These are phyloP conservation scores for Parnassius apollo DNA, from an alignment of 2,888 invertebrate genomes.

Conservation along the genomic window DNA sequence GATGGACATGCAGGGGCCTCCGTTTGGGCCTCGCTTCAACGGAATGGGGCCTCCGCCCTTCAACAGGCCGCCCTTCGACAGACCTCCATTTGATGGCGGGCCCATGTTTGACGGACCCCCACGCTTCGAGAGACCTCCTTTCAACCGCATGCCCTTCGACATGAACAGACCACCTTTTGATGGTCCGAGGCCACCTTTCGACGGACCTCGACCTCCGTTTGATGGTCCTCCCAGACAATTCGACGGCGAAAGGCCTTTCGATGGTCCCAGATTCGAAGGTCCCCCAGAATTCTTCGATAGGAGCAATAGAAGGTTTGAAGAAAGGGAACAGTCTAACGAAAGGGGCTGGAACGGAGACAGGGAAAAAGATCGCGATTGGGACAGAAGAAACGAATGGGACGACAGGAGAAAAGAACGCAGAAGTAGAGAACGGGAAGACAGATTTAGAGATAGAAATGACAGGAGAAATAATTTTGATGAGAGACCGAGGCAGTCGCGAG, in stretches of 20 bases:
- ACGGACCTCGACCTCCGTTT: constrained; percentile 30
- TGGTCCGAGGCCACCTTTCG: constrained; percentile 39
- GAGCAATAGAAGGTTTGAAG: constrained; percentile 64
- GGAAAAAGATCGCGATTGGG: constrained; percentile 53
- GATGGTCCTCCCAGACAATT: constrained; percentile 30
- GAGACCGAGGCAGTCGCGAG: constrained; percentile 33
- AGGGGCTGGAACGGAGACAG: constrained; percentile 61
- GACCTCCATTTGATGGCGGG: constrained; percentile 57
- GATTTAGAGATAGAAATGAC: constrained; percentile 46
- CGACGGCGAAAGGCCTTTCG: constrained; percentile 37
- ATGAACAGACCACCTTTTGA: constrained; percentile 51
- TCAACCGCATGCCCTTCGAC: constrained; percentile 55
- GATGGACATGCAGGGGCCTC: constrained; percentile 67
- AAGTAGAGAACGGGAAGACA: constrained; percentile 51
- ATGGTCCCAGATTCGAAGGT: constrained; percentile 45
- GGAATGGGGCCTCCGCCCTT: constrained; percentile 64
- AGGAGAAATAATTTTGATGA: constrained; percentile 52
- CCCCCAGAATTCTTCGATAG: constrained; percentile 70
- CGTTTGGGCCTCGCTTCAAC: constrained; percentile 69
- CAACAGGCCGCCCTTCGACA: constrained; percentile 49
- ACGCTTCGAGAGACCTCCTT: constrained; percentile 52
- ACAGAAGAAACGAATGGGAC: constrained; percentile 56
- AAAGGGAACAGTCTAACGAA: constrained; percentile 62
- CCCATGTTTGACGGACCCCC: constrained; percentile 34
- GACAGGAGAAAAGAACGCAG: constrained; percentile 54